A percentile compares a stretch with the other conserved stretches of the same genome.
These are phyloP conservation scores for Craniophora ligustri DNA, from an alignment of 2,888 invertebrate genomes.

Conservation along the genomic window DNA sequence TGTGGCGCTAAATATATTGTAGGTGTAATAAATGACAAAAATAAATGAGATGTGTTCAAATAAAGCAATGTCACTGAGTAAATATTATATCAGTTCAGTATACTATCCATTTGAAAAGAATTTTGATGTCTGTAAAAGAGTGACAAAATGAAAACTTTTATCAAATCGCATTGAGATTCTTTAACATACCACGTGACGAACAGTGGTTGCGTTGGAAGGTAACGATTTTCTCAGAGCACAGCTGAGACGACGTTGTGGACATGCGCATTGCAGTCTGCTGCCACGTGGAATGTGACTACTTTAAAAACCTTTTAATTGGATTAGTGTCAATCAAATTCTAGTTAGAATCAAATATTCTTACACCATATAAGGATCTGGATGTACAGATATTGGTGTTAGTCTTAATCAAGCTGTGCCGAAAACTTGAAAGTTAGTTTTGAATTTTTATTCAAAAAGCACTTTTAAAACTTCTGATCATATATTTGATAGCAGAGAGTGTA, in stretches of 20 bases:
- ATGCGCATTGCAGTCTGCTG: slow-evolving; percentile 72
- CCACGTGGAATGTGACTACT: slow-evolving; percentile 84
- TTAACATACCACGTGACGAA: slow-evolving; percentile 66
- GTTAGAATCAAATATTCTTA: slow-evolving; percentile 46
- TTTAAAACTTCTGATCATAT: too few species aligned
- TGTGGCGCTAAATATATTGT: slow-evolving; percentile 3
- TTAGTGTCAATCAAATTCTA: slow-evolving; percentile 47
- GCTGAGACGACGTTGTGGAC: slow-evolving; percentile 77
- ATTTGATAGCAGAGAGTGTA: too few species aligned
- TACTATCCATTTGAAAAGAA: neutral
- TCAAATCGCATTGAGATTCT: slow-evolving; percentile 29
- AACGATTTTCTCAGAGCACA: slow-evolving; percentile 85
- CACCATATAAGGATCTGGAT: neutral
- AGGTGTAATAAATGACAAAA: slow-evolving; percentile 10
- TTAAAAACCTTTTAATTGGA: slow-evolving; percentile 59
- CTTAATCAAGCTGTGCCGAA: neutral
- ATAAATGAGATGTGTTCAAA: slow-evolving; percentile 13
- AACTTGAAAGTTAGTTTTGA: neutral
- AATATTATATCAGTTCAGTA: neutral
- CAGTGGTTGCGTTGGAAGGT: slow-evolving; percentile 69
- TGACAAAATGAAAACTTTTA: slow-evolving; percentile 13
- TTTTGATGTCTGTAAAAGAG: slow-evolving; percentile 1
- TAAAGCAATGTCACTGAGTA: slow-evolving; percentile 13
- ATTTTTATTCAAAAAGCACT: too few species aligned
- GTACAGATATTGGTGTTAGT: neutral